Evolutionary conservation across 2,888 invertebrate species (phyloP), one percentile per base, ranked within the genome.

Genomic region (Fragum fragum): DNA sequence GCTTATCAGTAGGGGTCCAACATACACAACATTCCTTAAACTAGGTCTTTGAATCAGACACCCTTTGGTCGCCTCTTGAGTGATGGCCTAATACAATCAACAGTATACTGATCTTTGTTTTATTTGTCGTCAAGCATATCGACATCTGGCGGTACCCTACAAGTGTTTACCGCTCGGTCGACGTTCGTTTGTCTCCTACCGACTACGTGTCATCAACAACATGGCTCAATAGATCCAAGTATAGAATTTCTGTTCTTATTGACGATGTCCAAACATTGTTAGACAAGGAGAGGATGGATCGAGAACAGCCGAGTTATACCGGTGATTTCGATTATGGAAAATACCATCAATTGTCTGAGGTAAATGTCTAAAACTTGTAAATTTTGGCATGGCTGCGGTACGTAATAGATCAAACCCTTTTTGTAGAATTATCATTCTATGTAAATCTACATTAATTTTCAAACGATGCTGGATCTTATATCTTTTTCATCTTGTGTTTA

Each of bases 301-400:
- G 53, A 53, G 23, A 63, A n/a, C 5, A 39, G 23, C 7, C 26
- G 52, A 5, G 47, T 16, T 70, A 63, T 32, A 26, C 29, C 7
- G 81, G 71, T 0, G 82, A 59, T 1, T 88, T 88, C 66, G 77
- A 86, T 42, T 89, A 88, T 53, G 76, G 79, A 2, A 73, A 76
- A 57, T 89, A 89, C 32, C 89, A 89, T 53, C 68, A 53, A 16
- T 68, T 88, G 5, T 76, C 81, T 26, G 88, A 88, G 76, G 88
- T 89, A 47, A n/a, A 47, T 47, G 18, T 14, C 2, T 47, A 47
- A 70, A 36, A 76, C 59, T 26, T n/a, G n/a, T n/a, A n/a, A n/a
- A n/a, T n/a, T n/a, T n/a, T n/a, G n/a, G n/a, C n/a, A n/a, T n/a
- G n/a, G n/a, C n/a, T n/a, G n/a, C n/a, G n/a, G n/a, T n/a, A n/a